Evolutionary conservation across 2,888 invertebrate species (phyloP).

Genomic region (Rhyacophila evoluta): DNA sequence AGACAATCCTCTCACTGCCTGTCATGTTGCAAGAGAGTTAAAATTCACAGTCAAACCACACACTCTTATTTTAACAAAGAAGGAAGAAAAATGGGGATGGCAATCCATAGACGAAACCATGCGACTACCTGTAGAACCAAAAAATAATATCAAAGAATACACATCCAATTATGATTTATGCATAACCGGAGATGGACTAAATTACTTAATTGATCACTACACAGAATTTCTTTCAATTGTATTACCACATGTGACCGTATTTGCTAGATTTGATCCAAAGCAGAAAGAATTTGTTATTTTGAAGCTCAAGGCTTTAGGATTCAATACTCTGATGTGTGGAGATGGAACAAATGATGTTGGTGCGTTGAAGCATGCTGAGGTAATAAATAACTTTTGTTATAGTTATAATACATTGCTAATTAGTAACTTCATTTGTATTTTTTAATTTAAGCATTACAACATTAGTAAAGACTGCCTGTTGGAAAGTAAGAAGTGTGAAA

Average conservation of each 20-base stretch:
- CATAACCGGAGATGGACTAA: constrained; percentile 92
- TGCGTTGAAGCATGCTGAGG: constrained; percentile 97
- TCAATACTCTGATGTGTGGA: constrained; percentile 97
- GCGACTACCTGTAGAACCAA: constrained; percentile 68
- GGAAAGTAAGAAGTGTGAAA: too few relatives aligned
- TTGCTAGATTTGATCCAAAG: constrained; percentile 97
- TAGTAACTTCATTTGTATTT: too few relatives aligned
- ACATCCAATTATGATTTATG: constrained; percentile 88
- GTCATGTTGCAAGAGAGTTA: constrained; percentile 96
- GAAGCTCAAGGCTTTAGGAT: constrained; percentile 88
- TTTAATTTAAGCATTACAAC: too few relatives aligned
- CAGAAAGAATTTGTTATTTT: constrained; percentile 97
- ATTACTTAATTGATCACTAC: constrained; percentile 75
- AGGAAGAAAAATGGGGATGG: constrained; percentile 77
- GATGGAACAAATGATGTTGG: constrained; percentile 99
- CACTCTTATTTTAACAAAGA: constrained; percentile 74
- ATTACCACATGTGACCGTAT: constrained; percentile 90
- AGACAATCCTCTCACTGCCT: constrained; percentile 98
- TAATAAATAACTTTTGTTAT: constrained; percentile 62
- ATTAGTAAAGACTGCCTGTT: too few relatives aligned
- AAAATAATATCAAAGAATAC: constrained; percentile 70
- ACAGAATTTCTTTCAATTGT: constrained; percentile 76
- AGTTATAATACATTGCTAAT: neutral
- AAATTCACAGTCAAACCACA: constrained; percentile 84
- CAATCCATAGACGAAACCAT: constrained; percentile 78